Evolutionary conservation across 1,140 invertebrate species (phyloP).

Genomic region (Musca domestica): DNA sequence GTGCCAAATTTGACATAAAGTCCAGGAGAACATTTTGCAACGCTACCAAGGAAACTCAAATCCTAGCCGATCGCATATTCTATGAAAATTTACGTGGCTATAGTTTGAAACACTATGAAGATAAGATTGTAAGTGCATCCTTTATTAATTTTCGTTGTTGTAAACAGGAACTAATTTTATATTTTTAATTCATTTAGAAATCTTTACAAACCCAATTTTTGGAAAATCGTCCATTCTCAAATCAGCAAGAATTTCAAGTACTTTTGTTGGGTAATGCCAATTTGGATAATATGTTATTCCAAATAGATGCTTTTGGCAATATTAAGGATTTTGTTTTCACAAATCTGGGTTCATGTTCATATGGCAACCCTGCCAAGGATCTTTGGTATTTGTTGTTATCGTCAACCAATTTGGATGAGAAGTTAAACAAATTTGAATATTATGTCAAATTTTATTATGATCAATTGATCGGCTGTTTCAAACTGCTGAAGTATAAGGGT

Average conservation of each 20-base stretch:
- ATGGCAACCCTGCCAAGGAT: constrained; percentile 50
- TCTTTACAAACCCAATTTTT: constrained; percentile 10
- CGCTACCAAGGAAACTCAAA: background rate
- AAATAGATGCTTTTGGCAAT: constrained; percentile 32
- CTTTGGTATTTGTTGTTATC: constrained; percentile 34
- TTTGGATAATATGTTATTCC: constrained; percentile 66
- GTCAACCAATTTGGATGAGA: constrained; percentile 25
- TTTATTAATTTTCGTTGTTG: too few relatives aligned
- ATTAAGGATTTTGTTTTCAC: constrained; percentile 57
- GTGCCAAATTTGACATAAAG: background rate
- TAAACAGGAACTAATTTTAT: too few relatives aligned
- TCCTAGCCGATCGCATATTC: background rate
- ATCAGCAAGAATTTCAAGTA: constrained; percentile 58
- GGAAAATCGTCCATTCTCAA: constrained; percentile 23
- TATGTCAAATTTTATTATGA: constrained; percentile 32
- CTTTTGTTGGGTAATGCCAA: constrained; percentile 65
- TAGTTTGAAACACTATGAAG: background rate
- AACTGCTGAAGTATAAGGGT: constrained; percentile 30
- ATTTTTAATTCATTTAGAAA: background rate
- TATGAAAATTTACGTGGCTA: background rate
- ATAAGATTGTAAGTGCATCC: constrained; percentile 19
- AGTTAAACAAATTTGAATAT: constrained; percentile 31
- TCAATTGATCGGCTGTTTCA: constrained; percentile 29
- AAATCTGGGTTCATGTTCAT: constrained; percentile 51
- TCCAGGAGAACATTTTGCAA: background rate